These are phyloP conservation scores for Temnothorax unifasciatus DNA, from an alignment of 2,888 invertebrate species.

Conservation along the genomic window DNA sequence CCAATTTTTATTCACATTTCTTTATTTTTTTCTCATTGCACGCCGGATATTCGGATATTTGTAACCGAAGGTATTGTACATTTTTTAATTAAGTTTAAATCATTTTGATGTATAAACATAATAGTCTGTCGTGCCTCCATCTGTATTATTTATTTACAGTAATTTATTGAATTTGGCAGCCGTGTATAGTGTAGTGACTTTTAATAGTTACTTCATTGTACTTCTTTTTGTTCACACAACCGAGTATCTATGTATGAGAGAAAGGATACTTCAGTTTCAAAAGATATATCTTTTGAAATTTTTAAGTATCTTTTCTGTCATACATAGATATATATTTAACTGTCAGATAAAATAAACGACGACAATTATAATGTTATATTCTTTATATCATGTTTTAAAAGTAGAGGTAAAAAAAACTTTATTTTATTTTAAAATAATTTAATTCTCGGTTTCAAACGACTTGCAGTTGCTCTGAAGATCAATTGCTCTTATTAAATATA, in stretches of 20 bases:
- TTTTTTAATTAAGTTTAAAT: neutral
- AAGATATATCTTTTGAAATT: too few relatives aligned
- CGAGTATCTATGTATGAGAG: neutral
- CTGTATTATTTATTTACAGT: neutral
- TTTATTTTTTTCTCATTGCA: neutral
- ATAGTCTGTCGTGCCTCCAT: neutral
- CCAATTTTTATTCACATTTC: neutral
- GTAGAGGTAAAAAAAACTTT: neutral
- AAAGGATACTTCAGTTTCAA: too few relatives aligned
- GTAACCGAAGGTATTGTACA: neutral
- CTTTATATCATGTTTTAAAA: neutral
- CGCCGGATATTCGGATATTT: neutral
- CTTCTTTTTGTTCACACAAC: neutral
- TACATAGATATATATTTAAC: neutral
- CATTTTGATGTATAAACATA: neutral
- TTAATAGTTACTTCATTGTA: neutral
- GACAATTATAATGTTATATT: neutral
- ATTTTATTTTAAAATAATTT: neutral
- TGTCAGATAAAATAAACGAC: neutral
- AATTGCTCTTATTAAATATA: neutral
- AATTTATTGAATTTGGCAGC: neutral
- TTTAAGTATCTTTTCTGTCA: neutral
- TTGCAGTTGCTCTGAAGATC: neutral
- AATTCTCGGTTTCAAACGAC: neutral
- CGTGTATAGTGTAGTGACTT: neutral